Evolutionary conservation across 2,888 invertebrate species (phyloP).

Genomic region (Andrena minutula): DNA sequence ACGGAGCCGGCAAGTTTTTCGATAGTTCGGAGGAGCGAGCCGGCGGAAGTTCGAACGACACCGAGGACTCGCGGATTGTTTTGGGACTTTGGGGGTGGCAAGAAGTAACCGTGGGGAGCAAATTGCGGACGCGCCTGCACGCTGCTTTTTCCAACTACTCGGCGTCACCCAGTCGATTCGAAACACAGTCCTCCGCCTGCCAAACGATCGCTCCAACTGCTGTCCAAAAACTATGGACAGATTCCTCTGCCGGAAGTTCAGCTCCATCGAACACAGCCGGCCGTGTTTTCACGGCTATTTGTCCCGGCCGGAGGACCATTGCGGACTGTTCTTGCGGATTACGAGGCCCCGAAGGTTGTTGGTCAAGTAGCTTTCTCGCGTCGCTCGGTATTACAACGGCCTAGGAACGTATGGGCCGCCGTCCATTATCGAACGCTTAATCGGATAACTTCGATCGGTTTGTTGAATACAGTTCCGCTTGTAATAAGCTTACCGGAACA

Average conservation of each 20-base stretch:
- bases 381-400: background rate
- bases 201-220: background rate
- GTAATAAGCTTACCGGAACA: constrained; percentile 67
- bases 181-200: background rate
- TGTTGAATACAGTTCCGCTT: constrained; percentile 59
- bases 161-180: background rate
- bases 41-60: constrained; percentile 46
- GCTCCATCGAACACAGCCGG: background rate
- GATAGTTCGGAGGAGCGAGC: constrained; percentile 61
- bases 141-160: background rate
- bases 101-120: constrained; percentile 19
- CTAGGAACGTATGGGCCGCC: constrained; percentile 24
- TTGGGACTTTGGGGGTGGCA: constrained; percentile 12
- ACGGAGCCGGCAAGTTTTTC: constrained; percentile 61
- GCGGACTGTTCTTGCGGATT: background rate
- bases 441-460: constrained; percentile 66
- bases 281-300: background rate
- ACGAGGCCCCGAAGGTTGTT: background rate
- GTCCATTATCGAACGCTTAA: constrained; percentile 56
- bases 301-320: background rate
- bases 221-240: background rate
- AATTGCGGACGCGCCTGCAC: background rate
- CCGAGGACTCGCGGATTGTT: constrained; percentile 33
- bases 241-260: background rate
- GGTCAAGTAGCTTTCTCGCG: constrained; percentile 9